These are phyloP conservation scores for Tachystola acroxantha DNA, from an alignment of 2,888 invertebrate species.

Conservation along the genomic window DNA sequence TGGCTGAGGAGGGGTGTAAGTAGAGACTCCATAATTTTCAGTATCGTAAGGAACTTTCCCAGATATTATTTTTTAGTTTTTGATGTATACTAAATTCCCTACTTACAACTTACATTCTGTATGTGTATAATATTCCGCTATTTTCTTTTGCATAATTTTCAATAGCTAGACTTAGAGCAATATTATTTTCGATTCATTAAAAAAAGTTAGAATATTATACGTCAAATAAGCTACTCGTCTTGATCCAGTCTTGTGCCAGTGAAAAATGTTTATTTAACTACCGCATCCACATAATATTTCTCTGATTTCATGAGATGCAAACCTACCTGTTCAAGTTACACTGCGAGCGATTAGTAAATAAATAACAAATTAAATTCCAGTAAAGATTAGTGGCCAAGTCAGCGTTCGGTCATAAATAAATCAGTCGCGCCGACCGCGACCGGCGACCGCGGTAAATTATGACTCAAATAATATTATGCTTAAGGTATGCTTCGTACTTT, in stretches of 20 bases:
- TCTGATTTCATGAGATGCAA: conserved; percentile 5
- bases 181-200: too few relatives aligned
- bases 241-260: not conserved
- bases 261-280: not conserved
- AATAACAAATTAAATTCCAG: conserved; percentile 72
- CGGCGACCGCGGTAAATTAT: conserved; percentile 59
- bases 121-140: too few relatives aligned
- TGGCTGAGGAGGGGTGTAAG: too few relatives aligned
- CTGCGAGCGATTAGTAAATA: conserved; percentile 58
- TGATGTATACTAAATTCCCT: too few relatives aligned
- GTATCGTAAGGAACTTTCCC: too few relatives aligned
- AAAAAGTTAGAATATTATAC: not conserved
- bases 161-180: too few relatives aligned
- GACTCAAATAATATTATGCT: conserved; percentile 71
- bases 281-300: conserved; percentile 1
- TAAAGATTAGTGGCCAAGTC: conserved; percentile 66
- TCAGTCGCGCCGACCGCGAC: conserved; percentile 53
- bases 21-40: too few relatives aligned
- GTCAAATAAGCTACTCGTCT: not conserved
- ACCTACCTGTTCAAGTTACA: conserved; percentile 20
- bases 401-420: conserved; percentile 68
- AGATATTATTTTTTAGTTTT: too few relatives aligned
- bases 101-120: too few relatives aligned
- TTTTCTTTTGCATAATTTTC: too few relatives aligned
- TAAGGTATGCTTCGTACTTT: conserved; percentile 31